phyloP scores from a whole-genome alignment of 2,888 invertebrate genomes.

The Standfussiana lucernea region DNA sequence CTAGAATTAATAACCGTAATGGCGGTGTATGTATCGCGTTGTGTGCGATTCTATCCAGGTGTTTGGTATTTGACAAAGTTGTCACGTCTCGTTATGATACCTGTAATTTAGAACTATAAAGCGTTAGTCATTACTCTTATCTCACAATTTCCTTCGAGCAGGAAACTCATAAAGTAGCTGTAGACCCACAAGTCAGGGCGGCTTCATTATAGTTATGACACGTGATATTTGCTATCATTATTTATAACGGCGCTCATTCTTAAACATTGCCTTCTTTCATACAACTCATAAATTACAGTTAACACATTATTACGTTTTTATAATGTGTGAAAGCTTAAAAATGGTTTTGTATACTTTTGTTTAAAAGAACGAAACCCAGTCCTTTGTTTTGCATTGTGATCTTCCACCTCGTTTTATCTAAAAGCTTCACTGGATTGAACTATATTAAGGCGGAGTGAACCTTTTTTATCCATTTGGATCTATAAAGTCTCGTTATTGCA shows the following conservation, averaged over 20 bases:
- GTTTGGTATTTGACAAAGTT: constrained; percentile 28
- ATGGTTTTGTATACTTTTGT: constrained; percentile 20
- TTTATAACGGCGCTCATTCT: constrained; percentile 29
- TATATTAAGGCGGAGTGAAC: constrained; percentile 52
- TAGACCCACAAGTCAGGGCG: constrained; percentile 12
- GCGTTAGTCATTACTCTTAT: constrained; percentile 31
- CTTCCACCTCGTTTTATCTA: constrained; percentile 50
- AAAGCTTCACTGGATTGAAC: constrained; percentile 52
- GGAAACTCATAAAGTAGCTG: constrained; percentile 40
- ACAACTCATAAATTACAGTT: constrained; percentile 6
- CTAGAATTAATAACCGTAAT: constrained; percentile 52
- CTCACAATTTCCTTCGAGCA: constrained; percentile 20
- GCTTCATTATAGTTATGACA: constrained; percentile 39
- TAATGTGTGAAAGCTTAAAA: constrained; percentile 28
- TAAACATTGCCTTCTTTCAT: constrained; percentile 4
- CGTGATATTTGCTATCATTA: constrained; percentile 38
- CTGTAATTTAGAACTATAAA: constrained; percentile 21
- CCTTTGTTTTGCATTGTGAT: constrained; percentile 59
- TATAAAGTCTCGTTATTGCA: constrained; percentile 54
- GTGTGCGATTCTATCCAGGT: constrained; percentile 29
- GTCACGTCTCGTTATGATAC: constrained; percentile 29
- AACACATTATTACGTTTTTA: constrained; percentile 42
- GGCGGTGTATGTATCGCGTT: constrained; percentile 42
- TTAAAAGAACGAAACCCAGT: constrained; percentile 21
- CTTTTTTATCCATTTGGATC: constrained; percentile 55